Percentiles rank a stretch among this genome's conserved stretches.
These are phyloP conservation scores for Delphinapterus leucas DNA, from an alignment of 2,113 vertebrate species.

Conservation along the genomic window DNA sequence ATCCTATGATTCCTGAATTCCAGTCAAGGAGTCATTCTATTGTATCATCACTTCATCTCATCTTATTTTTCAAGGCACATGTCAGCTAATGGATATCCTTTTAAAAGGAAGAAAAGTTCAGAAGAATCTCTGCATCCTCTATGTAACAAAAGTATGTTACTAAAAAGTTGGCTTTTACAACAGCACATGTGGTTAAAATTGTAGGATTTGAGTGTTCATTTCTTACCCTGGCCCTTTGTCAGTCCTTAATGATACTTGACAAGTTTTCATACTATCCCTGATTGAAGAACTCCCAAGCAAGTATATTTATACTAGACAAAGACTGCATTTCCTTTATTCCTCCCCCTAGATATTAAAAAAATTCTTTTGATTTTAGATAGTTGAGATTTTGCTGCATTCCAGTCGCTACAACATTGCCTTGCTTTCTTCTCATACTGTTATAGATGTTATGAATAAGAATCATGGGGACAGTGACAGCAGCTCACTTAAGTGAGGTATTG, in stretches of 20 bases:
- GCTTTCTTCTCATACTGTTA: background rate
- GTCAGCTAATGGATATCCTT: background rate
- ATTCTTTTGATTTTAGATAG: background rate
- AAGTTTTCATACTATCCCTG: background rate
- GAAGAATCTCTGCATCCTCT: background rate
- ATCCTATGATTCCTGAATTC: background rate
- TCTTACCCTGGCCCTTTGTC: background rate
- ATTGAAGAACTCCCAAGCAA: background rate
- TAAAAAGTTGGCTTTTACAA: background rate
- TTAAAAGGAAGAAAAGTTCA: background rate
- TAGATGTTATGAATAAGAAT: background rate
- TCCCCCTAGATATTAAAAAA: background rate
- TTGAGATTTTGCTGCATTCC: background rate
- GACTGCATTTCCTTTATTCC: background rate
- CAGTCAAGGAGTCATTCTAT: background rate
- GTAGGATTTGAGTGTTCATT: background rate
- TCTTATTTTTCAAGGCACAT: background rate
- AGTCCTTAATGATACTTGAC: background rate
- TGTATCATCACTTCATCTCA: background rate
- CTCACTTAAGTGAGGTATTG: background rate
- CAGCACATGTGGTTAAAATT: background rate
- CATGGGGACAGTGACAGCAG: background rate
- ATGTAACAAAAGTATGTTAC: background rate
- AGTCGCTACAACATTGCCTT: background rate
- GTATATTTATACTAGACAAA: background rate